Evolutionary conservation across 2,113 vertebrate genomes (phyloP).

Genomic region (Clarias magur): DNA sequence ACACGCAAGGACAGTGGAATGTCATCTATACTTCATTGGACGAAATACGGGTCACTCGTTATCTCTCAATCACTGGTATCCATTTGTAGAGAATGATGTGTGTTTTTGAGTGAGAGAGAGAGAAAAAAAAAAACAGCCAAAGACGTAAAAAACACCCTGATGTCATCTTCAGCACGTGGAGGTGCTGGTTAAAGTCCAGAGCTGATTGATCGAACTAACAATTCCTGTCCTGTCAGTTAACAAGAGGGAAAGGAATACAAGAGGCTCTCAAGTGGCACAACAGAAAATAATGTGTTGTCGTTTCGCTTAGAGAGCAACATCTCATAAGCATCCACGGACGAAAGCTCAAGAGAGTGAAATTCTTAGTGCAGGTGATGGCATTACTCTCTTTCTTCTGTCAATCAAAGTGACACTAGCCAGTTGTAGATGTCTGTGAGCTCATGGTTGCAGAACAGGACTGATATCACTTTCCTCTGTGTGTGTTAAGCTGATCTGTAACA

Average conservation of each 20-base stretch:
- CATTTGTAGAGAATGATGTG: not conserved
- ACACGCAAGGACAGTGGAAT: not conserved
- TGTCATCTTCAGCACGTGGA: not conserved
- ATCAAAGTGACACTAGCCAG: not conserved
- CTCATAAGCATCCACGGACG: not conserved
- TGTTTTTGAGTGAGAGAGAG: not conserved
- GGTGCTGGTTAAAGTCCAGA: slow-evolving; percentile 14
- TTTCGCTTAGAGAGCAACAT: too few species aligned
- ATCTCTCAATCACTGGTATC: not conserved
- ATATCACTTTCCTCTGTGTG: not conserved
- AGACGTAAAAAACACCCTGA: not conserved
- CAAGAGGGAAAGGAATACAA: too few species aligned
- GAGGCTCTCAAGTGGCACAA: not conserved
- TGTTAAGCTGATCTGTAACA: not conserved
- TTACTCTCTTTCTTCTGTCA: not conserved
- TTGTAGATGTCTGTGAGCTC: not conserved
- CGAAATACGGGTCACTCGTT: not conserved
- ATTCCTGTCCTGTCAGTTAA: not conserved
- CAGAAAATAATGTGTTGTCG: not conserved
- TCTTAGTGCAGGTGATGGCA: not conserved
- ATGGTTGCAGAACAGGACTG: not conserved
- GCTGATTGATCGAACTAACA: not conserved
- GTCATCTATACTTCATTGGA: not conserved
- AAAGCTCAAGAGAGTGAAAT: not conserved
- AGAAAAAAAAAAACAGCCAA: not conserved